A percentile compares a stretch with the other conserved stretches of the same genome.
Evolutionary conservation across 2,888 invertebrate species (phyloP).

Genomic region (Cheiracanthium punctorium): DNA sequence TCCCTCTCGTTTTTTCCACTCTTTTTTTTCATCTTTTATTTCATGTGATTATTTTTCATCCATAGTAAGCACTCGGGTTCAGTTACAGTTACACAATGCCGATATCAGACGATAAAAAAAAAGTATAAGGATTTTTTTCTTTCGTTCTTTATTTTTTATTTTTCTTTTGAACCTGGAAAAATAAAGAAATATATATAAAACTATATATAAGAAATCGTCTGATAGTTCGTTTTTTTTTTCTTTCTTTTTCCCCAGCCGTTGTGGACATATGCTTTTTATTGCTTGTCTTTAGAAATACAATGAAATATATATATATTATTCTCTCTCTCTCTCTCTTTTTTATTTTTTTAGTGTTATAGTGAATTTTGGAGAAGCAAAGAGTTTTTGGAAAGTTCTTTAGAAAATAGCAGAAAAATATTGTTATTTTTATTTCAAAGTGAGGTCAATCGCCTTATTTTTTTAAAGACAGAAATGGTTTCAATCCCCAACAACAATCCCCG

Average conservation of each 20-base stretch:
- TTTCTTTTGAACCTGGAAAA: background rate
- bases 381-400: too few species aligned
- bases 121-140: background rate
- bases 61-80: background rate
- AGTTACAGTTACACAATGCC: conserved; percentile 13
- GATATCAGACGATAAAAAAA: background rate
- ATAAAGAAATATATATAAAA: background rate
- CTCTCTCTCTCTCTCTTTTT: too few species aligned
- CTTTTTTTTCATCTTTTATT: background rate
- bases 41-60: background rate
- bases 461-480: too few species aligned
- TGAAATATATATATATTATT: too few species aligned
- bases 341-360: too few species aligned
- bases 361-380: too few species aligned
- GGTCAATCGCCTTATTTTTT: background rate
- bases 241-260: background rate
- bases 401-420: too few species aligned
- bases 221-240: too few species aligned
- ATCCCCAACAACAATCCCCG: too few species aligned
- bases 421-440: background rate
- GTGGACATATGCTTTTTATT: conserved; percentile 1
- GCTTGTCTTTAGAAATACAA: background rate
- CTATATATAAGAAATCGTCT: background rate
- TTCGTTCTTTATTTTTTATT: background rate
- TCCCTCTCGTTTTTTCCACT: too few species aligned